A percentile compares a stretch with the other conserved stretches of the same genome.
These are phyloP conservation scores for Hystrix brachyura DNA, from an alignment of 2,113 vertebrate genomes.

Conservation along the genomic window DNA sequence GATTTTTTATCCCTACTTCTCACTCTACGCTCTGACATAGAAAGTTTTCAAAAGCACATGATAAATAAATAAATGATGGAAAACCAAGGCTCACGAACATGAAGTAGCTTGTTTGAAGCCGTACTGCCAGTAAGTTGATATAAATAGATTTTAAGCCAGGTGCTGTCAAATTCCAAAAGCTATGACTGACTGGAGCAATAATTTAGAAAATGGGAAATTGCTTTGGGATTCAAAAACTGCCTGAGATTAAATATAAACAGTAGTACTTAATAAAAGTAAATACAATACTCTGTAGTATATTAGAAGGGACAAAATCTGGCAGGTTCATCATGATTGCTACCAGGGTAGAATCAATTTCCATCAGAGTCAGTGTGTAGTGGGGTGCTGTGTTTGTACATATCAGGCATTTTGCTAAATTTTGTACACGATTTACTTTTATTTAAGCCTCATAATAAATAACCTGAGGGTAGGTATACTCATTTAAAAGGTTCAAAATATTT, in stretches of 20 bases:
- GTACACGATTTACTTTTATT: neutral
- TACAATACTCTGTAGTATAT: neutral
- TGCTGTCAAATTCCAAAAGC: neutral
- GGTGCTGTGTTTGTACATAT: neutral
- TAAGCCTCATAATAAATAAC: neutral
- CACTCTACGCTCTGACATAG: neutral
- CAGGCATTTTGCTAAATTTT: neutral
- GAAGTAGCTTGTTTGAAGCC: conserved; percentile 10
- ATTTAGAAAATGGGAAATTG: neutral
- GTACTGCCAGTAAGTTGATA: neutral
- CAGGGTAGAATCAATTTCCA: neutral
- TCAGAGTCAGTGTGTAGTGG: accelerated
- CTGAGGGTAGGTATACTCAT: neutral
- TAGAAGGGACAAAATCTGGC: neutral
- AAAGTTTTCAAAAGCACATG: neutral
- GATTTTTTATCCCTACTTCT: neutral
- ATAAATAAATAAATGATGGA: neutral
- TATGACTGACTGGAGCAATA: neutral
- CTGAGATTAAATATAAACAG: conserved; percentile 18
- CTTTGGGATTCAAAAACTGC: neutral
- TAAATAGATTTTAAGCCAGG: neutral
- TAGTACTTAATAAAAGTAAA: neutral
- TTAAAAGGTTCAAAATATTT: neutral
- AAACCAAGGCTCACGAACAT: neutral
- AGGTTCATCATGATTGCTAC: neutral